Evolutionary conservation across 1,140 invertebrate genomes (phyloP).

Genomic region (Phocides pigmalion): DNA sequence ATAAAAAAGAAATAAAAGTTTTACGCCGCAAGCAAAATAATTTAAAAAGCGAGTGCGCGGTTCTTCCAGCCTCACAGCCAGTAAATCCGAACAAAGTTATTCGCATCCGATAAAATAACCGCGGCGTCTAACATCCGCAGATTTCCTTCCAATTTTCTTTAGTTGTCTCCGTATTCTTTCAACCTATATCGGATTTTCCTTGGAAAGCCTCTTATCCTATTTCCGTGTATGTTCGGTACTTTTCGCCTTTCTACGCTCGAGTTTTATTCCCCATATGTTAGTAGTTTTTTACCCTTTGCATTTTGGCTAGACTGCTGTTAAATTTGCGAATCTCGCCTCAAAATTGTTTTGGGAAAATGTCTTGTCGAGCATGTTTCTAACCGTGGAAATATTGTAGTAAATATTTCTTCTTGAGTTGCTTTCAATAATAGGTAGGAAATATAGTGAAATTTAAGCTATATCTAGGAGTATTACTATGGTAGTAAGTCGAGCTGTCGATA

Average conservation of each 20-base stretch:
- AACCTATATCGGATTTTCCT: conserved; percentile 55
- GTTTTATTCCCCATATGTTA: conserved; percentile 21
- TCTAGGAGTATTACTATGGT: too few species aligned
- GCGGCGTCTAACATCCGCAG: conserved; percentile 33
- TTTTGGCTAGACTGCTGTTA: not conserved
- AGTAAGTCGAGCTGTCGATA: too few species aligned
- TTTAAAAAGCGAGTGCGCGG: conserved; percentile 28
- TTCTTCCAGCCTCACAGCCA: conserved; percentile 8
- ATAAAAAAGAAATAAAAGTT: not conserved
- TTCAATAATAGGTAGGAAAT: too few species aligned
- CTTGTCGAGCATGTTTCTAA: too few species aligned
- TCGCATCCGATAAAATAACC: conserved; percentile 35
- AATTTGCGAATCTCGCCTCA: not conserved
- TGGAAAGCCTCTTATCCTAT: conserved; percentile 60
- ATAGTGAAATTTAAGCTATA: too few species aligned
- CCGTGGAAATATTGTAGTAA: too few species aligned
- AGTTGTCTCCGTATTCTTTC: conserved; percentile 55
- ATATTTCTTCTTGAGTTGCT: too few species aligned
- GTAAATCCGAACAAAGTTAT: conserved; percentile 35
- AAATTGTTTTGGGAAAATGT: not conserved
- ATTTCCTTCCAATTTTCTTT: conserved; percentile 46
- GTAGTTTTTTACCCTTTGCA: conserved; percentile 3
- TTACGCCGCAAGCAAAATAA: conserved; percentile 15
- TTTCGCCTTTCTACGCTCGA: conserved; percentile 33
- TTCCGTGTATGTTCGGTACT: conserved; percentile 46